Evolutionary conservation across 2,888 invertebrate species (phyloP).

Genomic region (Ornithoptera priamus): DNA sequence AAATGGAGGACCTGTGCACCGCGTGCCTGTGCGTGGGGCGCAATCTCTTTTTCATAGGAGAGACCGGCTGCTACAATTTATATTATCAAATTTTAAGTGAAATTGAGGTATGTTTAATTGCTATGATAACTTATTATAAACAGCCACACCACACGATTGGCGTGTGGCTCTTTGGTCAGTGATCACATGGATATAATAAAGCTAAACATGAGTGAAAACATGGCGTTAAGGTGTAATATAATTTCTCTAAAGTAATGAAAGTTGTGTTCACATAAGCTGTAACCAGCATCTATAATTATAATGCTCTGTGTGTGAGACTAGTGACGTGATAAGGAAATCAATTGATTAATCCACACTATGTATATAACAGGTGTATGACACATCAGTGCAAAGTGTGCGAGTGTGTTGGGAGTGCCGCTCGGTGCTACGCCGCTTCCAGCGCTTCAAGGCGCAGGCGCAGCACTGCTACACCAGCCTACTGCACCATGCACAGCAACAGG

Average conservation of each 20-base stretch:
- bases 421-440: constrained; percentile 42
- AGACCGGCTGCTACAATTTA: constrained; percentile 50
- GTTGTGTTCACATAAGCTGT: no score
- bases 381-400: constrained; percentile 39
- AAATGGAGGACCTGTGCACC: constrained; percentile 65
- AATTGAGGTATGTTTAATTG: constrained; percentile 51
- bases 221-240: no score
- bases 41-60: constrained; percentile 51
- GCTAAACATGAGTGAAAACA: no score
- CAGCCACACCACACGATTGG: no score
- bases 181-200: no score
- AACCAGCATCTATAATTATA: no score
- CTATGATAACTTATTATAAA: no score
- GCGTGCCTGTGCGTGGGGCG: constrained; percentile 58
- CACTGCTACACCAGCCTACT: constrained; percentile 47
- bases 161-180: no score
- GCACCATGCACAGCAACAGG: constrained; percentile 36
- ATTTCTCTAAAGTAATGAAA: no score
- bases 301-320: no score
- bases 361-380: constrained; percentile 41
- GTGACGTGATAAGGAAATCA: no score
- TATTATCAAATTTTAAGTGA: constrained; percentile 65
- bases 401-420: constrained; percentile 67
- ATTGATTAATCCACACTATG: no score
- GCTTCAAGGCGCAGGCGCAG: constrained; percentile 52